Conservation (phyloP, 2,113 vertebrate genomes). For the Macaca mulatta region DNA sequence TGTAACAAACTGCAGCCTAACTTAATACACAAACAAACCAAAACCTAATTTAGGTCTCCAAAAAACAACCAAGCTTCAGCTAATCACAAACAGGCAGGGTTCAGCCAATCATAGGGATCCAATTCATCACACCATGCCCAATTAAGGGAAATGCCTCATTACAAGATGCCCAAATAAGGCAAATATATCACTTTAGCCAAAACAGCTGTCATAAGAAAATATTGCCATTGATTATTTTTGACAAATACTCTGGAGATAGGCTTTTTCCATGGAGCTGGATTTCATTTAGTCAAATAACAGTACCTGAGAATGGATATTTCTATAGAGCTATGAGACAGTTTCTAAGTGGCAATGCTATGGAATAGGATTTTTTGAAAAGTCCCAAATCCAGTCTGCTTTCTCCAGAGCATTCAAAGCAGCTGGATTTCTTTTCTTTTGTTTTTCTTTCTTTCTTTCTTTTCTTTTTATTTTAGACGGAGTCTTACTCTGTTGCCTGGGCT, state of each 20-base stretch:
- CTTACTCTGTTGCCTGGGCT: too few relatives aligned
- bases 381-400: neutral
- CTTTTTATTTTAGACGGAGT: too few relatives aligned
- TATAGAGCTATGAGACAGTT: neutral
- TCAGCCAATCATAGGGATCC: neutral
- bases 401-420: neutral
- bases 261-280: neutral
- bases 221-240: neutral
- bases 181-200: neutral
- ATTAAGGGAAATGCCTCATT: neutral
- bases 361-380: neutral
- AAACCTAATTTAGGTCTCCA: neutral
- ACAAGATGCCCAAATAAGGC: neutral
- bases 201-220: neutral
- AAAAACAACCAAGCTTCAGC: neutral
- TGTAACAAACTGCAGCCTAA: neutral
- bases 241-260: neutral
- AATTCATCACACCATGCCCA: neutral
- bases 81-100: neutral
- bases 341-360: neutral
- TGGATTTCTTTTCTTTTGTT: neutral
- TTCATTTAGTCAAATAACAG: neutral
- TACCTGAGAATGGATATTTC: neutral
- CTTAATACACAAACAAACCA: neutral
- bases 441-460: too few relatives aligned